Conservation (phyloP, 2,888 invertebrate genomes). For the Autographa gamma region DNA sequence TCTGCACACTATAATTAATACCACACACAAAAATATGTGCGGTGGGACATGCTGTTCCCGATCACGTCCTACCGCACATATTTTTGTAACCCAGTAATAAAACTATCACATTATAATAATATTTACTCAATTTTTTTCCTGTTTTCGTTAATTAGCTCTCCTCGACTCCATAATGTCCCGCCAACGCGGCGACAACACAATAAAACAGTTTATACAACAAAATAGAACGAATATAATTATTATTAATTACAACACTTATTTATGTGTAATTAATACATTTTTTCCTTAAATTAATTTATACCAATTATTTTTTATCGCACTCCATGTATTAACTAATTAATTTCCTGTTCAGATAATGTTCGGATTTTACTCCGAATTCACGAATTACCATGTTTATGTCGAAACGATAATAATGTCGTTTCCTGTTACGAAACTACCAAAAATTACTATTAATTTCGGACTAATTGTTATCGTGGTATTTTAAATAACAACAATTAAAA, state of each 20-base stretch:
- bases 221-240: slow-evolving; percentile 46
- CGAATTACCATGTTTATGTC: slow-evolving; percentile 17
- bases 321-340: slow-evolving; percentile 45
- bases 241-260: slow-evolving; percentile 54
- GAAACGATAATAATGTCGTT: slow-evolving; percentile 8
- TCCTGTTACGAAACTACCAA: slow-evolving; percentile 15
- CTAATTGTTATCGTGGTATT: slow-evolving; percentile 1
- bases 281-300: slow-evolving; percentile 57
- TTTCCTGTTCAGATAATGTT: slow-evolving; percentile 55
- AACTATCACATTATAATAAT: slow-evolving; percentile 10
- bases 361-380: slow-evolving; percentile 41
- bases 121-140: slow-evolving; percentile 13
- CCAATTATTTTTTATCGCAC: slow-evolving; percentile 61
- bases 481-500: not conserved
- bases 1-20: too few species aligned
- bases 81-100: not conserved
- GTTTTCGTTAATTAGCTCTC: slow-evolving; percentile 15
- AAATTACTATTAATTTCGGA: slow-evolving; percentile 9
- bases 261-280: slow-evolving; percentile 45
- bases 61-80: not conserved
- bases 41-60: too few species aligned
- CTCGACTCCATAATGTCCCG: not conserved
- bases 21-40: too few species aligned
- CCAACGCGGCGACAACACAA: slow-evolving; percentile 21
- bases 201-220: slow-evolving; percentile 32